Percentiles rank a stretch among this genome's conserved stretches.
Conservation (phyloP, 2,113 vertebrate species). For the Syngnathus floridae region DNA sequence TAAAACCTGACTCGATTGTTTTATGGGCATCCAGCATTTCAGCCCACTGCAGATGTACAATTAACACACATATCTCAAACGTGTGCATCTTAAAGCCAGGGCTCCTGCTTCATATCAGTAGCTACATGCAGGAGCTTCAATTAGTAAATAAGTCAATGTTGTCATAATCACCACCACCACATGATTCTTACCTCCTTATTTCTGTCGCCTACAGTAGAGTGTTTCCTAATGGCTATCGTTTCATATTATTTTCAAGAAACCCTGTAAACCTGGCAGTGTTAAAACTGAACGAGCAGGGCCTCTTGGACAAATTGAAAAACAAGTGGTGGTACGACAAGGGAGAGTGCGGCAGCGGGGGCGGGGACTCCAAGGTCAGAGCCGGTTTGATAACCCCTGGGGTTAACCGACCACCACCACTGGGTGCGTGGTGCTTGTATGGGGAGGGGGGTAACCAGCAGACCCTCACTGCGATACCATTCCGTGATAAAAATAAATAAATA, state of each 20-base stretch:
- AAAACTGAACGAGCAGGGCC: constrained; percentile 99
- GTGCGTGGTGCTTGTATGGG: constrained; percentile 64
- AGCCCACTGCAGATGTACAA: constrained; percentile 39
- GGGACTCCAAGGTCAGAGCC: constrained; percentile 99
- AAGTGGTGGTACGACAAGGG: constrained; percentile 99
- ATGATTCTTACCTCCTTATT: constrained; percentile 48
- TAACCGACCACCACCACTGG: constrained; percentile 75
- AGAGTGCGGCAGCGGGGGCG: constrained; percentile 99
- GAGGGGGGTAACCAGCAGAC: constrained; percentile 85
- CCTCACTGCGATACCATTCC: constrained; percentile 54
- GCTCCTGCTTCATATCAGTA: constrained; percentile 56
- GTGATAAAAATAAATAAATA: constrained; percentile 39
- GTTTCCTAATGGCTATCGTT: constrained; percentile 81
- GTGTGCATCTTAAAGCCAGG: constrained; percentile 39
- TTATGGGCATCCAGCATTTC: constrained; percentile 50
- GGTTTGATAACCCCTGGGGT: constrained; percentile 89
- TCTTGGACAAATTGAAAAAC: constrained; percentile 99
- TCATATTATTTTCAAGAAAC: constrained; percentile 90
- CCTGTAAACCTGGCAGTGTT: constrained; percentile 99
- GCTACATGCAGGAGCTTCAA: constrained; percentile 36
- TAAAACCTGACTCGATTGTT: constrained; percentile 60
- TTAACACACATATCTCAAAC: constrained; percentile 32
- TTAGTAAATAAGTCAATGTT: constrained; percentile 35
- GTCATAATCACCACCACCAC: constrained; percentile 58
- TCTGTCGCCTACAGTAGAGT: constrained; percentile 47